Base-by-base conservation (phyloP, 2,797 vertebrate genomes). In the Gambusia yucatana region DNA sequence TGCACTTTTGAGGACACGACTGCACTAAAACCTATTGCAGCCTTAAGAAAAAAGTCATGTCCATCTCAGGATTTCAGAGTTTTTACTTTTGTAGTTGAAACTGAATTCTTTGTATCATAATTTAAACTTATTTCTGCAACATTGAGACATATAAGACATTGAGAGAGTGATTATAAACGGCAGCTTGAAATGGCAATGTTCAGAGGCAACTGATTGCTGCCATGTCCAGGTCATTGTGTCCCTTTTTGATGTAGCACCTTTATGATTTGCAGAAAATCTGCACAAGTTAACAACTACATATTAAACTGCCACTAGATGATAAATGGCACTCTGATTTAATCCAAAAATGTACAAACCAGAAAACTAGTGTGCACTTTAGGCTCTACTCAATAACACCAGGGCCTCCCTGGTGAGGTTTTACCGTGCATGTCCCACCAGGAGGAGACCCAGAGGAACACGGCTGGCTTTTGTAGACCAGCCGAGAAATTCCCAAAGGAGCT, bases 1-100 rank as follows among this genome's bases (percentile, higher is more conserved):
- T 91, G 92, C 90, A 91, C 90, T 88, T 88, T 87, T 61, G 91
- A 87, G 77, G 91, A 82, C 89, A 89, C 93, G 92, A 93, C 93
- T 92, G 80, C 85, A 87, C 81, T 76, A 82, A 87, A 92, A 90
- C 75, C 84, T 47, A n/a, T 84, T 70, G 25, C 65, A 3, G 43
- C 79, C 91, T 91, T 88, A 88, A 88, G 50, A 92, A 89, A 73
- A 76, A 75, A 65, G 67, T 81, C 75, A 72, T 86, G 84, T 87
- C 86, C 91, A 78, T 75, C 84, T 86, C 82, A 90, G 77, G 87
- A 89, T 87, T 77, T 69, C 59, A 36, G 69, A 79, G 46, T 76
- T 82, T 87, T 85, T 75, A 61, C 83, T 82, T 91, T 79, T 92
- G 84, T 81, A 77, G 76, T 80, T 87, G 80, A 88, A 81, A 73